phyloP scores from a whole-genome alignment of 2,113 vertebrate genomes.

The Lichenostomus cassidix region DNA sequence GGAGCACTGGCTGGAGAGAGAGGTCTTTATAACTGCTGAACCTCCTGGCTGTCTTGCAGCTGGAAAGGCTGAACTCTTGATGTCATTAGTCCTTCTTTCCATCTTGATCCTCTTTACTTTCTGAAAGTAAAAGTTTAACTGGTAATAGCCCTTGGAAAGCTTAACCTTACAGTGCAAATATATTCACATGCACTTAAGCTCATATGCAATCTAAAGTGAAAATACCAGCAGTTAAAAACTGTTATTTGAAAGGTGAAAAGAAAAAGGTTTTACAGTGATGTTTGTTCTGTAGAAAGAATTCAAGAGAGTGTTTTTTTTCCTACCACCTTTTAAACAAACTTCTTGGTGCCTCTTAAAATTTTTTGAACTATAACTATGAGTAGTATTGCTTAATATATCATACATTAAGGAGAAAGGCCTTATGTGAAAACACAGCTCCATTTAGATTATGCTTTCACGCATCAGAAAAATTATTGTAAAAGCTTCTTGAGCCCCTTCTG shows the following conservation, averaged over 20 bases:
- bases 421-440: neutral
- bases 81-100: neutral
- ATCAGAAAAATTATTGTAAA: slow-evolving; percentile 26
- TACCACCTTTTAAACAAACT: neutral
- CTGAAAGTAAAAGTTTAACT: neutral
- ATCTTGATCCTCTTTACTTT: neutral
- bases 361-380: neutral
- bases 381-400: neutral
- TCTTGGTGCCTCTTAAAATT: neutral
- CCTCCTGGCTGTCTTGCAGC: neutral
- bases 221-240: neutral
- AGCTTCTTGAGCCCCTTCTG: neutral
- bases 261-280: neutral
- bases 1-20: fast-evolving
- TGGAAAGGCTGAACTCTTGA: neutral
- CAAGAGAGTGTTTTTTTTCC: neutral
- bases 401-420: neutral
- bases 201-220: neutral
- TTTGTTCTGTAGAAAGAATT: neutral
- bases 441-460: neutral
- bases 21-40: neutral
- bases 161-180: neutral
- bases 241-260: neutral
- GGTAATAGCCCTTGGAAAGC: neutral
- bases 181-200: neutral